Evolutionary conservation across 2,888 invertebrate species (phyloP), one percentile per base, ranked within the genome.

Genomic region (Napeogenes sylphis): DNA sequence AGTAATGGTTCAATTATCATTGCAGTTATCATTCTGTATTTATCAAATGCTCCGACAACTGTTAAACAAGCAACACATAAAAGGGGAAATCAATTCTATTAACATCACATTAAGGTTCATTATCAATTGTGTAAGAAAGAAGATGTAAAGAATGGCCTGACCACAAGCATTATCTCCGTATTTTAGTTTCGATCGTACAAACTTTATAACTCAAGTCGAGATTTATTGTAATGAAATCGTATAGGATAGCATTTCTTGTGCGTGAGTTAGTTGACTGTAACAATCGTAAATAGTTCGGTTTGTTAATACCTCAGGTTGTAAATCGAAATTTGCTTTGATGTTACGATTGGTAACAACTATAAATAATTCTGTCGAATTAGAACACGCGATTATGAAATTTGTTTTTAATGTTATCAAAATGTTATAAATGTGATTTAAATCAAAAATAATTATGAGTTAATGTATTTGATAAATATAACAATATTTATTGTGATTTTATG

Each of bases 161-260:
- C 62, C 66, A 59, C 58, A 59, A 59, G 80, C 81, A 76, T 82
- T 85, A 86, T 86, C 85, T 78, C 75, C 76, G 80, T 78, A 81
- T 79, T 81, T 81, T 78, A 79, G 82, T 81, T 80, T 78, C 80
- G 78, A 83, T 83, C 80, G 81, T 79, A 74, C 78, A 77, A 85
- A 85, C 81, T 85, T 86, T 85, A 85, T 80, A 87, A 83, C 82
- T 84, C 74, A 59, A 71, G 69, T 71, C 64, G 68, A 70, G 83
- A 88, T 87, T 87, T 88, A 88, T 87, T 80, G 78, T 82, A 85
- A 84, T 84, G 83, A 85, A 87, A 84, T 82, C 78, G 81, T 80
- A 81, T 74, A 78, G 80, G 80, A 84, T 82, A 83, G 78, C 76
- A 77, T 83, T 82, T 79, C 79, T 75, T 81, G 79, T 79, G 80